Evolutionary conservation across 2,797 vertebrate species (phyloP).

Genomic region (Percopsis omiscomaycus): DNA sequence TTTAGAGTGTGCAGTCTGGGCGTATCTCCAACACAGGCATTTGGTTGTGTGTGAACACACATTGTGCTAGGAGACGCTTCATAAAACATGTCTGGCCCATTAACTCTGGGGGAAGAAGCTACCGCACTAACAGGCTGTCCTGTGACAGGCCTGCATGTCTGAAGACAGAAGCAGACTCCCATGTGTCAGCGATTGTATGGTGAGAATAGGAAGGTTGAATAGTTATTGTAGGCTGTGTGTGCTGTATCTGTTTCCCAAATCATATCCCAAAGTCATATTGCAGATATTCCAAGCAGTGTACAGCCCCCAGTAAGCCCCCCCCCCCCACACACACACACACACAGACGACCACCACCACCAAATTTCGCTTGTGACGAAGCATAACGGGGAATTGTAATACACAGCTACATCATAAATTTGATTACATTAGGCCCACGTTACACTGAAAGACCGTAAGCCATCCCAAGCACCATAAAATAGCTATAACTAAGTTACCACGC

Average conservation of each 20-base stretch:
- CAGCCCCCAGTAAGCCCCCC: neutral
- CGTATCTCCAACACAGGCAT: constrained; percentile 33
- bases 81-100: constrained; percentile 63
- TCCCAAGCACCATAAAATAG: constrained; percentile 73
- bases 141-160: constrained; percentile 31
- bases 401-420: constrained; percentile 75
- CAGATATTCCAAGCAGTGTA: too few species aligned
- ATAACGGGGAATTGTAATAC: constrained; percentile 74
- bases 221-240: too few species aligned
- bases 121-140: constrained; percentile 46
- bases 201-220: too few species aligned
- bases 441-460: constrained; percentile 66
- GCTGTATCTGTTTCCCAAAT: too few species aligned
- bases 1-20: constrained; percentile 13
- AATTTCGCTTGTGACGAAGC: constrained; percentile 35
- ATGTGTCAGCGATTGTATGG: neutral
- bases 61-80: constrained; percentile 38
- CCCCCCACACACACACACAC: neutral
- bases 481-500: constrained; percentile 74
- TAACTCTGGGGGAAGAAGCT: constrained; percentile 47
- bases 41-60: constrained; percentile 48
- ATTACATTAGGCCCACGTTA: constrained; percentile 71
- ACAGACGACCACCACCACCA: neutral
- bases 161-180: neutral
- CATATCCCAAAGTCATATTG: too few species aligned